Percentiles rank a stretch among this genome's conserved stretches.
These are phyloP conservation scores for Phasianus colchicus DNA, from an alignment of 2,113 vertebrate species.

Conservation along the genomic window DNA sequence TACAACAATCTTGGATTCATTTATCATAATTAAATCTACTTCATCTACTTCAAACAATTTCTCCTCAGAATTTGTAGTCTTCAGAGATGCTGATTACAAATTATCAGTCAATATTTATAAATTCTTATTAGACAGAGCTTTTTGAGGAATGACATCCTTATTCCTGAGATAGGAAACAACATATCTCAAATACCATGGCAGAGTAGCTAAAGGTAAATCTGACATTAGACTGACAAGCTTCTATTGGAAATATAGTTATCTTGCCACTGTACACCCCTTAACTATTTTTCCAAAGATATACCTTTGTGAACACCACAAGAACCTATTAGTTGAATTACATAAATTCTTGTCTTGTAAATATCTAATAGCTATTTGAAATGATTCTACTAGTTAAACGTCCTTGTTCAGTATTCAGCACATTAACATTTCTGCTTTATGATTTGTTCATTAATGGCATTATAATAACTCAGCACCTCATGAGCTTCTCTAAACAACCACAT, in stretches of 20 bases:
- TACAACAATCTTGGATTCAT: background rate
- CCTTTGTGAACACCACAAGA: background rate
- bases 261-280: background rate
- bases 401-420: constrained; percentile 55
- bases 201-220: background rate
- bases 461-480: constrained; percentile 69
- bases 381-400: constrained; percentile 46
- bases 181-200: background rate
- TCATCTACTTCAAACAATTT: background rate
- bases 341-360: constrained; percentile 20
- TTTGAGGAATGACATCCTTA: background rate
- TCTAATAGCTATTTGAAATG: constrained; percentile 42
- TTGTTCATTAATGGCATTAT: constrained; percentile 64
- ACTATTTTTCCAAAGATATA: background rate
- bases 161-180: background rate
- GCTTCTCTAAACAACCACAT: constrained; percentile 62
- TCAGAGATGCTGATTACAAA: background rate
- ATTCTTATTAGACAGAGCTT: background rate
- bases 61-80: background rate
- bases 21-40: background rate
- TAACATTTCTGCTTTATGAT: constrained; percentile 56
- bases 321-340: background rate
- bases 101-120: background rate
- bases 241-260: background rate
- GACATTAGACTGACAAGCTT: background rate